These are phyloP conservation scores for Toxonevra muliebris DNA, from an alignment of 2,888 invertebrate species.

Conservation along the genomic window DNA sequence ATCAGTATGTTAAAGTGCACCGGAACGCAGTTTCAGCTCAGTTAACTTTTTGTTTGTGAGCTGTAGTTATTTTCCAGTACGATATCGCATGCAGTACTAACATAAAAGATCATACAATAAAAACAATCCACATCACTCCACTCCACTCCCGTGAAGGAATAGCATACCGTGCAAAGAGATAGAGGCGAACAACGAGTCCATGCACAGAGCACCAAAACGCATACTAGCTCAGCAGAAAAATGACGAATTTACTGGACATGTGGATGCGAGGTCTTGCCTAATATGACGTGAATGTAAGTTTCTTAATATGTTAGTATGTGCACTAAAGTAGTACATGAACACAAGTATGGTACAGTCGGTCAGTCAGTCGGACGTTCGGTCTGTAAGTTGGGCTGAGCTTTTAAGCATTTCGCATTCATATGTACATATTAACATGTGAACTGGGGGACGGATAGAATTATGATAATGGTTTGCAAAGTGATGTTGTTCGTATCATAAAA, in stretches of 20 bases:
- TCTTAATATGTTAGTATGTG: slow-evolving; percentile 4
- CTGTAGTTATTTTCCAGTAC: too few species aligned
- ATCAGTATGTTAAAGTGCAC: too few species aligned
- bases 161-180: neutral
- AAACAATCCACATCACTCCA: neutral
- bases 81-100: neutral
- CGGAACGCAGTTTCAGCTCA: too few species aligned
- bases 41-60: too few species aligned
- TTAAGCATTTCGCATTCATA: slow-evolving; percentile 16
- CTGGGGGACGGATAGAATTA: slow-evolving; percentile 26
- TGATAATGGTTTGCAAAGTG: slow-evolving; percentile 33
- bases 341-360: too few species aligned
- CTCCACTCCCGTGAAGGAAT: neutral
- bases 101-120: slow-evolving; percentile 27
- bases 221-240: slow-evolving; percentile 11
- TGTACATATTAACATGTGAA: slow-evolving; percentile 15
- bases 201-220: too few species aligned
- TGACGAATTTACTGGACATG: slow-evolving; percentile 45
- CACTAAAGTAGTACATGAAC: neutral
- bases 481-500: slow-evolving; percentile 23
- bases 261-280: slow-evolving; percentile 39
- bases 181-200: too few species aligned
- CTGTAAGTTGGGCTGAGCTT: slow-evolving; percentile 29
- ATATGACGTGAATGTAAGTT: slow-evolving; percentile 37
- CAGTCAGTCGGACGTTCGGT: slow-evolving; percentile 6